Evolutionary conservation across 92 coral and sea anemone species (phyloP).

Genomic region (Porites lobata): DNA sequence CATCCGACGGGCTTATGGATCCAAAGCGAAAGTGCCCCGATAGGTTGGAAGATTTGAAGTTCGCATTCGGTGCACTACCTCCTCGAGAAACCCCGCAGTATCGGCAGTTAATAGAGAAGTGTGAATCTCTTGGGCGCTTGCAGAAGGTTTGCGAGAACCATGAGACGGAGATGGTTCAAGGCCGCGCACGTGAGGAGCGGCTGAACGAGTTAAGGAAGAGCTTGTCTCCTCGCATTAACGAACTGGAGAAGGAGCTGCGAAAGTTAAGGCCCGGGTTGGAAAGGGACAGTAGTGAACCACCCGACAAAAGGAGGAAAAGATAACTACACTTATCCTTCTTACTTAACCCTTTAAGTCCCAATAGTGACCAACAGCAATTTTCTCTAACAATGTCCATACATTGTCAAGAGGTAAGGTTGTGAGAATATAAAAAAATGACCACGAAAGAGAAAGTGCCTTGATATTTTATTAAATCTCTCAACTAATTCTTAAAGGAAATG

Average conservation of each 20-base stretch:
- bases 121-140: conserved; percentile 55
- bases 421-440: too few species aligned
- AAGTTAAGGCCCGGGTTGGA: conserved; percentile 69
- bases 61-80: conserved; percentile 82
- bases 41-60: conserved; percentile 62
- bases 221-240: conserved; percentile 73
- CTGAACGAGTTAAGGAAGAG: conserved; percentile 47
- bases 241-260: conserved; percentile 78
- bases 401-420: too few species aligned
- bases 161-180: conserved; percentile 49
- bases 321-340: conserved; percentile 15
- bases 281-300: conserved; percentile 68
- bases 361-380: not conserved
- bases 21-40: conserved; percentile 81
- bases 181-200: conserved; percentile 58
- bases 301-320: conserved; percentile 78
- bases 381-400: too few species aligned
- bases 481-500: too few species aligned
- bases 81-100: conserved; percentile 63
- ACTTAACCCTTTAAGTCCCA: not conserved
- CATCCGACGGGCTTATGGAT: conserved; percentile 90
- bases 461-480: too few species aligned
- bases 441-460: too few species aligned
- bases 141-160: conserved; percentile 43
- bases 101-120: conserved; percentile 51